Evolutionary conservation across 1,140 invertebrate genomes (phyloP).

Genomic region (Anastatus disparis): DNA sequence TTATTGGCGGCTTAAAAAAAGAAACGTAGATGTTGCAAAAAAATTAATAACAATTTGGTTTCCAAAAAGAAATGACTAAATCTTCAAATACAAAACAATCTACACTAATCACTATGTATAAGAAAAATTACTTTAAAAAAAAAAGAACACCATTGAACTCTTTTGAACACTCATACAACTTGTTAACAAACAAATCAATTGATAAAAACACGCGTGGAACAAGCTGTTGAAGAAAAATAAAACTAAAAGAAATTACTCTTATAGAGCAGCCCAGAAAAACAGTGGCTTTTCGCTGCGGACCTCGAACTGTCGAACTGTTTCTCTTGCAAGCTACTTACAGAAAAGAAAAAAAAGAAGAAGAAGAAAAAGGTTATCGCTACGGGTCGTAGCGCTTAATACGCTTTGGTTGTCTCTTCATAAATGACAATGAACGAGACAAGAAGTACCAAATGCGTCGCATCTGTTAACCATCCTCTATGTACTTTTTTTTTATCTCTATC

Average conservation of each 20-base stretch:
- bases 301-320: neutral
- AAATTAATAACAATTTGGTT: too few relatives aligned
- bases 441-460: conserved; percentile 26
- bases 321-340: neutral
- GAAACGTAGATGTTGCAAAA: too few relatives aligned
- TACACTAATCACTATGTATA: too few relatives aligned
- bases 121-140: too few relatives aligned
- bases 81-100: too few relatives aligned
- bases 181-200: too few relatives aligned
- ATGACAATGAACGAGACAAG: neutral
- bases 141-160: too few relatives aligned
- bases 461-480: conserved; percentile 18
- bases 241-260: too few relatives aligned
- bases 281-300: neutral
- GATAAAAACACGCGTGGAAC: neutral
- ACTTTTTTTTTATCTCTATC: neutral
- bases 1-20: too few relatives aligned
- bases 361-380: conserved; percentile 35
- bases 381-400: neutral
- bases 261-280: neutral
- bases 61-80: too few relatives aligned
- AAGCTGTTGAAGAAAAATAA: neutral
- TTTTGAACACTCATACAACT: too few relatives aligned
- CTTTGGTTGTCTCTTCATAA: too few relatives aligned
- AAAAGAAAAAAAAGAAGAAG: neutral